Base-by-base conservation (phyloP, 2,888 invertebrate genomes). In the Poecilobothrus nobilitatus region DNA sequence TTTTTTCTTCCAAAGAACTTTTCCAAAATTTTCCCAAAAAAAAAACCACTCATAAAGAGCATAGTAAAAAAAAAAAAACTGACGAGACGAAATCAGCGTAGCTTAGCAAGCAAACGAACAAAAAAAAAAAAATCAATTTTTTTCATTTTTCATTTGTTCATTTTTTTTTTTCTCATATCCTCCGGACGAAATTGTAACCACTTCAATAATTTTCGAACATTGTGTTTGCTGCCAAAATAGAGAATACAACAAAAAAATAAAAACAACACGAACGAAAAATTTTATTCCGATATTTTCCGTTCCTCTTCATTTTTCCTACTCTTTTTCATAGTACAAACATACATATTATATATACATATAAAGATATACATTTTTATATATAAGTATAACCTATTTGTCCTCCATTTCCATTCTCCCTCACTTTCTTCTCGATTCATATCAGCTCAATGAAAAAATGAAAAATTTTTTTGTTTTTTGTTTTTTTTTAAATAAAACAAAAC, bases 61-160 rank as follows among this genome's bases (percentile, higher is more conserved):
- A 37, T 8, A 37, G 12, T 37, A 1, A 37, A 37, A 8, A 37
- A 27, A 2, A 37, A 53, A 53, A 53, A 53, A 6, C n/a, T 53
- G 53, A 53, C 53, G 53, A 53, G 53, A 53, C 53, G 18, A 53
- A 53, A 53, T 53, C 53, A 53, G 53, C 53, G 53, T 53, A 53
- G 53, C 53, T 53, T 53, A 53, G 53, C 53, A 18, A 53, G 18
- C 15, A 53, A 53, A 37, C 37, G 37, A 37, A 53, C 2, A 18
- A 12, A 53, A 53, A 53, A 18, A 53, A 12, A 53, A 37, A 15
- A 53, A 53, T 2, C 1, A 53, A 53, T 53, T 53, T 53, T 37
- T 4, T 37, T 37, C 9, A 15, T 2, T 18, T 53, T 41, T 41
- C 3, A 12, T 53, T 53, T 18, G 7, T 2, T 53, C 2, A 6